Evolutionary conservation across 2,888 invertebrate species (phyloP).

Genomic region (Drosophila acutilabella): DNA sequence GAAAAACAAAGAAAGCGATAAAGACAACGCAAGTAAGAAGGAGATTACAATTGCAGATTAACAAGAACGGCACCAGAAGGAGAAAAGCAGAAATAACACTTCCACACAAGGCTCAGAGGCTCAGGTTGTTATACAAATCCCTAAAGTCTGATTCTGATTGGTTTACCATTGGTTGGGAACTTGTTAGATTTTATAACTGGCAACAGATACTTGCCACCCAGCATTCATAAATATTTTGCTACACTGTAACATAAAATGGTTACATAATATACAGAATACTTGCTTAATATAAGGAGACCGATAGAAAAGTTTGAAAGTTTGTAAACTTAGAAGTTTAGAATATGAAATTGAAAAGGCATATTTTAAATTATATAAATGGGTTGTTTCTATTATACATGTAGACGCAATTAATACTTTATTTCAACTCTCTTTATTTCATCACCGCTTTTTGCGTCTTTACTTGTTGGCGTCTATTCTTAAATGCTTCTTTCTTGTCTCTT

Average conservation of each 20-base stretch:
- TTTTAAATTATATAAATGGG: too few species aligned
- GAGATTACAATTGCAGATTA: slow-evolving; percentile 47
- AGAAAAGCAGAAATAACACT: slow-evolving; percentile 5
- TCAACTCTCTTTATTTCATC: too few species aligned
- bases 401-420: too few species aligned
- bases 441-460: too few species aligned
- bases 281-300: too few species aligned
- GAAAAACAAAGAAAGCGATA: neutral
- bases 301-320: too few species aligned
- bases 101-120: slow-evolving; percentile 3
- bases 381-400: too few species aligned
- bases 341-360: too few species aligned
- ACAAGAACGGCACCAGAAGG: slow-evolving; percentile 14
- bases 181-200: slow-evolving; percentile 10
- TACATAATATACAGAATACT: too few species aligned
- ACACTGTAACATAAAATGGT: neutral
- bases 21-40: neutral
- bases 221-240: neutral
- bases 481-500: too few species aligned
- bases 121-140: slow-evolving; percentile 6
- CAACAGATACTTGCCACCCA: neutral
- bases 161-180: slow-evolving; percentile 2
- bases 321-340: too few species aligned
- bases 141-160: slow-evolving; percentile 5
- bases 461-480: too few species aligned